phyloP scores from a whole-genome alignment of 1,140 invertebrate genomes.

The Diabrotica undecimpunctata region DNA sequence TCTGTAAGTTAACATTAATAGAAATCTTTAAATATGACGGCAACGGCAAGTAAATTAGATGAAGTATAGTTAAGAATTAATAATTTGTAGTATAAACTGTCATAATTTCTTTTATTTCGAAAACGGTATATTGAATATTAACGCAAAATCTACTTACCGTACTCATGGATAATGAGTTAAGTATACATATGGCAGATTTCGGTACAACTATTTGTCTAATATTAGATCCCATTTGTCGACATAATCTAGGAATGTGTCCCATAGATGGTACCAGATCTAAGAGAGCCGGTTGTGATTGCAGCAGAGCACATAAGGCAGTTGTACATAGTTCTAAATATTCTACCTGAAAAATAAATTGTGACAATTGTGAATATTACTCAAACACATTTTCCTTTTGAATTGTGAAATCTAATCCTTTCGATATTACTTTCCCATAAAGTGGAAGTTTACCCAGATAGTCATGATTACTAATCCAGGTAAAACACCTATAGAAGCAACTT shows the following conservation, averaged over 20 bases:
- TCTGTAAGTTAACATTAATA: too few relatives aligned
- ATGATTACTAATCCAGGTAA: too few relatives aligned
- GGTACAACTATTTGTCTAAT: constrained; percentile 62
- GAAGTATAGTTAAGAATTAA: too few relatives aligned
- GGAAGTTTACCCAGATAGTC: too few relatives aligned
- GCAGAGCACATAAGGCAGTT: constrained; percentile 75
- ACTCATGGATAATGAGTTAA: constrained; percentile 80
- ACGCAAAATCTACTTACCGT: constrained; percentile 63
- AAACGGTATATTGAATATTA: constrained; percentile 6
- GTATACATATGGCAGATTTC: constrained; percentile 76
- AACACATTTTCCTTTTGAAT: too few relatives aligned
- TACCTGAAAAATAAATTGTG: constrained; percentile 53
- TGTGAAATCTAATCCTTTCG: too few relatives aligned
- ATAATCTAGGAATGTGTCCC: constrained; percentile 89
- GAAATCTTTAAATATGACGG: too few relatives aligned
- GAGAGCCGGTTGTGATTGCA: constrained; percentile 81
- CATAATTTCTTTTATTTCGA: background rate
- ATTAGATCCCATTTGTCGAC: constrained; percentile 66
- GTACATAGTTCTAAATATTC: constrained; percentile 81
- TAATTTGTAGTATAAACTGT: too few relatives aligned
- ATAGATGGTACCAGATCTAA: constrained; percentile 88
- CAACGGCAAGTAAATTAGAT: too few relatives aligned
- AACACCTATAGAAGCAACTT: too few relatives aligned
- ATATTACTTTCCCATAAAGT: too few relatives aligned
- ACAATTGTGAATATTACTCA: background rate